phyloP scores from a whole-genome alignment of 1,140 invertebrate species.

The Euura saliciscinereae region DNA sequence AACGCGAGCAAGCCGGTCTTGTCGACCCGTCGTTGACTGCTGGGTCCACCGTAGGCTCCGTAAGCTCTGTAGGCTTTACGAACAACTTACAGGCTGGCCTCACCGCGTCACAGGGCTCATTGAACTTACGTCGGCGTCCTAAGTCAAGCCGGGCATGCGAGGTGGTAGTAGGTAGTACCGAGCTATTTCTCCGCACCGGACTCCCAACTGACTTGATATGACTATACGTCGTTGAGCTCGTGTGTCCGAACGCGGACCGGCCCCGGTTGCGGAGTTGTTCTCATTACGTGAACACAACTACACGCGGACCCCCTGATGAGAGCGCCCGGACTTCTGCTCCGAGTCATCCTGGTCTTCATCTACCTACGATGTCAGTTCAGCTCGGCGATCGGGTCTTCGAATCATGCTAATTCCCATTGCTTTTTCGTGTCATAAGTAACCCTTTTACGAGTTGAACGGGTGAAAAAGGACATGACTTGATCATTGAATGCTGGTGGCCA shows the following conservation, averaged over 20 bases:
- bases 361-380: not conserved
- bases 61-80: not conserved
- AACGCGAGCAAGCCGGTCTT: slow-evolving; percentile 3
- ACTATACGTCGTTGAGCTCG: not conserved
- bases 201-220: not conserved
- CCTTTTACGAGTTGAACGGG: not conserved
- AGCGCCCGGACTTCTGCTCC: not conserved
- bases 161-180: not conserved
- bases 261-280: not conserved
- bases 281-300: slow-evolving; percentile 1
- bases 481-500: too few relatives aligned
- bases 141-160: not conserved
- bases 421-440: not conserved
- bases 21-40: not conserved
- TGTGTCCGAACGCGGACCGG: not conserved
- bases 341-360: not conserved
- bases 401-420: not conserved
- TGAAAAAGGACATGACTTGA: too few relatives aligned
- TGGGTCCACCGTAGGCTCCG: not conserved
- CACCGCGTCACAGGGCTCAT: not conserved
- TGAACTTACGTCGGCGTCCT: not conserved
- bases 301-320: not conserved
- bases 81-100: not conserved
- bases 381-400: not conserved
- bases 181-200: not conserved